Conservation (phyloP, 2,797 vertebrate genomes). For the Tenualosa ilisha region DNA sequence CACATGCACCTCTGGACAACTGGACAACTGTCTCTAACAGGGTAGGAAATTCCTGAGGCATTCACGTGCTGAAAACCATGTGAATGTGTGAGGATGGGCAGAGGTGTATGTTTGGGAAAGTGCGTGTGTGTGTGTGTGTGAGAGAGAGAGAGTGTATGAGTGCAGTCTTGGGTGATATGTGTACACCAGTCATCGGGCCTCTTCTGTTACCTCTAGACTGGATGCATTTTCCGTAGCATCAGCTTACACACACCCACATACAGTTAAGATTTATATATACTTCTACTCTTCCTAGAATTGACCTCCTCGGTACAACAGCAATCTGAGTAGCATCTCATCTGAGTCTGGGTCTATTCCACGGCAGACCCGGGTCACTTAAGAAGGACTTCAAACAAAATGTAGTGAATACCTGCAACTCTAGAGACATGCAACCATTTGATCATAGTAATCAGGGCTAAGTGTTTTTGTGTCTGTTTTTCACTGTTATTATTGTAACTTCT, state of each 20-base stretch:
- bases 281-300: slow-evolving; percentile 37
- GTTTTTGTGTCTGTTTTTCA: too few species aligned
- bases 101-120: slow-evolving; percentile 22
- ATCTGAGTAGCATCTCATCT: neutral
- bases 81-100: slow-evolving; percentile 1
- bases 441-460: neutral
- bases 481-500: too few species aligned
- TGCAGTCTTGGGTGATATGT: slow-evolving; percentile 14
- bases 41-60: neutral
- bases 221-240: slow-evolving; percentile 52
- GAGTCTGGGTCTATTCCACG: neutral
- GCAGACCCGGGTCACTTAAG: neutral
- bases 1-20: neutral
- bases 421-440: neutral
- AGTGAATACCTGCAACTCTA: neutral
- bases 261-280: slow-evolving; percentile 30
- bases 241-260: slow-evolving; percentile 42
- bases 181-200: slow-evolving; percentile 29
- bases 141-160: neutral
- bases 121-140: slow-evolving; percentile 30
- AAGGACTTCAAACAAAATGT: neutral
- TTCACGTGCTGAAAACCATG: slow-evolving; percentile 18
- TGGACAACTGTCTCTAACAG: neutral
- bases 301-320: slow-evolving; percentile 51
- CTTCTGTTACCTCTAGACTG: slow-evolving; percentile 49